These are phyloP conservation scores for Forficula auricularia DNA, from an alignment of 1,140 invertebrate species.

Conservation along the genomic window DNA sequence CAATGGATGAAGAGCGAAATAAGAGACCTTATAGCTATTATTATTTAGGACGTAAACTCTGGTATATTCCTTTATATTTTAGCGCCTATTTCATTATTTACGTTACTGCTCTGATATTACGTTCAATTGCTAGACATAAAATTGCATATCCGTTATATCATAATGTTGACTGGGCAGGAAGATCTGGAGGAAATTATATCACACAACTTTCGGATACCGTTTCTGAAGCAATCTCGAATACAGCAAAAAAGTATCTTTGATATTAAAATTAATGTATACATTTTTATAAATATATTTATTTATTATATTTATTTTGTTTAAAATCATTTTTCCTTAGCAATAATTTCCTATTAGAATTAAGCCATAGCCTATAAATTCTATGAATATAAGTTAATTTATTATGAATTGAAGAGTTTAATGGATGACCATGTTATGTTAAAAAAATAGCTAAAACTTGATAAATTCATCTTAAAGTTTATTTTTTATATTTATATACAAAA, in stretches of 20 bases:
- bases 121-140: conserved; percentile 60
- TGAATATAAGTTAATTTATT: no score
- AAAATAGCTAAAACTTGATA: no score
- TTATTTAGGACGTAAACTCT: conserved; percentile 59
- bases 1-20: conserved; percentile 26
- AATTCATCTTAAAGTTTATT: no score
- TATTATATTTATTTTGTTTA: no score
- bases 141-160: conserved; percentile 28
- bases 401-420: no score
- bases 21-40: conserved; percentile 61
- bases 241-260: conserved; percentile 13
- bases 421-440: no score
- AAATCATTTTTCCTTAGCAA: no score
- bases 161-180: conserved; percentile 12
- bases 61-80: conserved; percentile 66
- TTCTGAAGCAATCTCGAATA: conserved; percentile 19
- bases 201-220: conserved; percentile 14
- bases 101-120: conserved; percentile 55
- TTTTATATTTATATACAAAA: no score
- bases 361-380: no score
- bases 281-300: no score
- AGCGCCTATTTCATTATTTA: conserved; percentile 70
- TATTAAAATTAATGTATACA: no score
- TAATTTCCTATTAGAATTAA: no score
- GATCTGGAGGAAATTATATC: not conserved